Evolutionary conservation across 1,140 invertebrate genomes (phyloP), one percentile per base, ranked within the genome.

Genomic region (Diorhabda carinulata): DNA sequence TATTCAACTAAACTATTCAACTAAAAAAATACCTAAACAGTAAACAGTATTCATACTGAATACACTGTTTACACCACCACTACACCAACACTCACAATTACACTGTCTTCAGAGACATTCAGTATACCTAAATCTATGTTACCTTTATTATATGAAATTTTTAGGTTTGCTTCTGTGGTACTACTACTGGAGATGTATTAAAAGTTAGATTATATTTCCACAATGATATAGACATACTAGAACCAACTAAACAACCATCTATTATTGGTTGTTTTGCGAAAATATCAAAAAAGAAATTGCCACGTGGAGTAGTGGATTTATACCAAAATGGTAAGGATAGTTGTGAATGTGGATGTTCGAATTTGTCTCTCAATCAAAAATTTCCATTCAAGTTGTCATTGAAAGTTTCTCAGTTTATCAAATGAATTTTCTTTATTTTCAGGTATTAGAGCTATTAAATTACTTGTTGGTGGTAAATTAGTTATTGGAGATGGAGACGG

Each of bases 401-500:
- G 2, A 25, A 25, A 25, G 25, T 25, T 25, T 25, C 25, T 25
- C 25, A 25, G 25, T 25, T 25, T 25, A 25, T 25, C 25, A 25
- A 25, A 25, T 25, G 25, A 25, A 6, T 41, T 60, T 3, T 25
- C 8, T 10, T 10, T 9, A 1, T 66, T 62, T 58, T 63, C 80
- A 77, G 92, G 92, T 5, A 87, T 94, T 0, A 87, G 87, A 41
- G 86, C 87, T 8, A 74, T 95, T 40, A 77, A 86, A 10, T 76
- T 94, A 45, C 78, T 94, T 52, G 80, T 85, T 3, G 70, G 77
- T 3, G 86, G 85, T 0, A 84, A 85, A 69, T 72, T 96, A 7
- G 81, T 96, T 2, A 87, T 95, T 59, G 95, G 94, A 2, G 87
- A 90, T 42, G 95, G 95, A 0, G 89, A 94, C 81, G 94, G 95